Conservation (phyloP, 37 sponge, comb jelly and placozoan genomes). For the Chondrosia reniformis region DNA sequence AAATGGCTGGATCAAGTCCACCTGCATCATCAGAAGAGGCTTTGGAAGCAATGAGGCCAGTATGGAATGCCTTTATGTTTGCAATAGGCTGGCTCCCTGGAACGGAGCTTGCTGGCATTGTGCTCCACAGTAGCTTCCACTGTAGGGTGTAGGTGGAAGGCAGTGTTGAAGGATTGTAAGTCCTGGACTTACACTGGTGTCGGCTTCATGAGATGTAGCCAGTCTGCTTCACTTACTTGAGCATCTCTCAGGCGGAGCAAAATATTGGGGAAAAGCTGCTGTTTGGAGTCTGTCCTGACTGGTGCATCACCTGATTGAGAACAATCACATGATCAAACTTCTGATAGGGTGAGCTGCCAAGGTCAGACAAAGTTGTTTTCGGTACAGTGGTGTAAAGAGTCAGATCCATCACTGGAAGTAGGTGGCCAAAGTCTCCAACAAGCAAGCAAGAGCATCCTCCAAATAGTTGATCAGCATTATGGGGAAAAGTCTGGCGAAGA, state of each 20-base stretch:
- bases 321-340: slow-evolving; percentile 16
- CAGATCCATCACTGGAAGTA: slow-evolving; percentile 32
- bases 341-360: slow-evolving; percentile 21
- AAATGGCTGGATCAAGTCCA: slow-evolving; percentile 47
- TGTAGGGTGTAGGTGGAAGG: slow-evolving; percentile 18
- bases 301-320: slow-evolving; percentile 38
- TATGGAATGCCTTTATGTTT: slow-evolving; percentile 47
- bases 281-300: slow-evolving; percentile 22
- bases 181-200: not conserved
- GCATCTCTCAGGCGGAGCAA: slow-evolving; percentile 39
- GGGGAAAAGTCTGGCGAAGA: not conserved
- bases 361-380: slow-evolving; percentile 6
- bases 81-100: slow-evolving; percentile 43
- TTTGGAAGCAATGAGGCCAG: slow-evolving; percentile 44
- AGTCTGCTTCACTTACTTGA: slow-evolving; percentile 29
- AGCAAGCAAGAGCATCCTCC: not conserved
- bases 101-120: slow-evolving; percentile 19
- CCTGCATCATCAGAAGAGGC: slow-evolving; percentile 49
- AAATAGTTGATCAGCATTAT: not conserved
- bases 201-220: slow-evolving; percentile 27
- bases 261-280: slow-evolving; percentile 24
- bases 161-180: slow-evolving; percentile 22
- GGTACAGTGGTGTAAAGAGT: not conserved
- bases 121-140: slow-evolving; percentile 17
- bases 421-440: not conserved